Evolutionary conservation across 2,888 invertebrate species (phyloP), one percentile per base, ranked within the genome.

Genomic region (Oasisia sp.): DNA sequence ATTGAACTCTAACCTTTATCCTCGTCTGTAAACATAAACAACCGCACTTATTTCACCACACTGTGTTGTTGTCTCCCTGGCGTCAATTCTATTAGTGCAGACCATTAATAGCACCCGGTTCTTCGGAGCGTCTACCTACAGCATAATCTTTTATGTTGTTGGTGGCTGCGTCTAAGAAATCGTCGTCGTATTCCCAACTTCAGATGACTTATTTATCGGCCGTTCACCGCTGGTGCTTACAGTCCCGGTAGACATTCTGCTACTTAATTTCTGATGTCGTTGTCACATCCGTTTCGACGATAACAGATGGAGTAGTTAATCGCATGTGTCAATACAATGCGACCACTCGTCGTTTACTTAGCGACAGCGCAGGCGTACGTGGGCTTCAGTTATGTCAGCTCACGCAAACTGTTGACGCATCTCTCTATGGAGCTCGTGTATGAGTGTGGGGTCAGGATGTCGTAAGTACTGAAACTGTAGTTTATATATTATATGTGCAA

Each of bases 261-360:
- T 74, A 74, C 74, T 74, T 74, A 74, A 74, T 74, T 74, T 74
- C 74, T 74, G 74, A 74, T 74, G 74, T 74, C 74, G n/a, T 74
- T 74, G 74, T 27, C 74, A 74, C 74, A 74, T 74, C 74, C 27
- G 27, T n/a, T 74, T 74, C 74, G 19, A 74, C 74, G 74, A 74
- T 74, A 74, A 74, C n/a, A 74, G n/a, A 74, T 74, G n/a, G 74
- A 27, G 19, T 74, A 74, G 74, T 74, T 74, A 74, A 74, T 74
- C 74, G 74, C 19, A 74, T 74, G 74, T 74, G 74, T 74, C 74
- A 5, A 27, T 74, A 74, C 74, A 74, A 74, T 74, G 74, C 74
- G 7, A 74, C 14, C 27, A 27, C 19, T 74, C 74, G 74, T 74
- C 14, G 27, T 74, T 74, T 74, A 74, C 74, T 74, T 74, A 27